phyloP scores from a whole-genome alignment of 2,113 vertebrate genomes.

The Lasiurus cinereus region DNA sequence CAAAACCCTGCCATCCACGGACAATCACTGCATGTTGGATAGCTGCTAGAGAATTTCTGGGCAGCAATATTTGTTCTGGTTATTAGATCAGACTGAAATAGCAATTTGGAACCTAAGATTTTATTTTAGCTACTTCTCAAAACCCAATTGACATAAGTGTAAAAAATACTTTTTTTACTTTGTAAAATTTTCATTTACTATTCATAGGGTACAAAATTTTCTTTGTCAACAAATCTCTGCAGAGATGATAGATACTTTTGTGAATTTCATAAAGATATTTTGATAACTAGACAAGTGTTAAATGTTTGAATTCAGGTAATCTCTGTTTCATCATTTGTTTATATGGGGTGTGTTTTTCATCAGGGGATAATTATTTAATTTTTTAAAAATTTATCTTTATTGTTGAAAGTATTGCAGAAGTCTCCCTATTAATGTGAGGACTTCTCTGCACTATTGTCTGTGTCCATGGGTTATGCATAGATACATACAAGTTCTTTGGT shows the following conservation, averaged over 20 bases:
- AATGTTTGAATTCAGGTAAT: background rate
- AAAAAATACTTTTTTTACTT: slow-evolving; percentile 25
- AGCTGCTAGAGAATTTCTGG: background rate
- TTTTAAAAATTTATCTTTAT: too few relatives aligned
- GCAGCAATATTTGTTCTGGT: background rate
- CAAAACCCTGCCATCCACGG: background rate
- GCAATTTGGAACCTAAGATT: slow-evolving; percentile 21
- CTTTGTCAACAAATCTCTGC: background rate
- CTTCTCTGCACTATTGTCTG: too few relatives aligned
- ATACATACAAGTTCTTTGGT: too few relatives aligned
- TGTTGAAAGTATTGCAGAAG: too few relatives aligned
- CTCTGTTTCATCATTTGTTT: background rate
- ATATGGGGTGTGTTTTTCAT: too few relatives aligned
- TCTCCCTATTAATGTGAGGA: too few relatives aligned
- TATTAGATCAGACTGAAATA: slow-evolving; percentile 2
- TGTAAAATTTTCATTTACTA: background rate
- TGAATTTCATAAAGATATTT: background rate
- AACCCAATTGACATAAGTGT: background rate
- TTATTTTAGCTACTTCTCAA: background rate
- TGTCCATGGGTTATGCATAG: too few relatives aligned
- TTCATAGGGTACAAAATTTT: background rate
- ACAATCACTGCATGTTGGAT: background rate
- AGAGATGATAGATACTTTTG: background rate
- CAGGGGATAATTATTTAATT: too few relatives aligned
- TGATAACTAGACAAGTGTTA: background rate